phyloP scores from a whole-genome alignment of 2,113 vertebrate species.

The Corythoichthys intestinalis region DNA sequence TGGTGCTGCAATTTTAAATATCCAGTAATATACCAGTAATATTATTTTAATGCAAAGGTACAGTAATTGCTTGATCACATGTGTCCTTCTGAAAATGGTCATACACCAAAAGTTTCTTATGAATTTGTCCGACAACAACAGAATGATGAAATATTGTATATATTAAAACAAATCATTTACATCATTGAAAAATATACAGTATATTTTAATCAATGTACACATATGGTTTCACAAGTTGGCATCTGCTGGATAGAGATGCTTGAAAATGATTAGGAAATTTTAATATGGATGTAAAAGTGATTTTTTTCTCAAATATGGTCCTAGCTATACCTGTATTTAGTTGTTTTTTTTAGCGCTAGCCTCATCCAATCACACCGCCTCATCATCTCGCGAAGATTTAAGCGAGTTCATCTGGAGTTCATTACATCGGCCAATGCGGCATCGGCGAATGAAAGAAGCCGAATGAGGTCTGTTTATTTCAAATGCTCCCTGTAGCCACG shows the following conservation, averaged over 20 bases:
- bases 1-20: too few relatives aligned
- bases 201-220: too few relatives aligned
- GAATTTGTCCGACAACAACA: too few relatives aligned
- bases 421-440: conserved; percentile 45
- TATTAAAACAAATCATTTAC: too few relatives aligned
- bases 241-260: not conserved
- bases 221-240: not conserved
- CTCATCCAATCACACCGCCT: conserved; percentile 41
- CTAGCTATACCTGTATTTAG: conserved; percentile 21
- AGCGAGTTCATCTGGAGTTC: conserved; percentile 59
- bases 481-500: not conserved
- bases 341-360: conserved; percentile 33
- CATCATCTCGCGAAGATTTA: conserved; percentile 50
- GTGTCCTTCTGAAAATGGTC: too few relatives aligned
- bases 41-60: too few relatives aligned
- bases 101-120: too few relatives aligned
- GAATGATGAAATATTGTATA: too few relatives aligned
- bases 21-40: too few relatives aligned
- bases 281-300: conserved; percentile 39
- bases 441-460: not conserved
- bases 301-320: conserved; percentile 24
- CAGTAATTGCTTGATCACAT: too few relatives aligned
- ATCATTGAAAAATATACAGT: too few relatives aligned
- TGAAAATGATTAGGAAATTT: conserved; percentile 37
- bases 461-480: not conserved